These are phyloP conservation scores for Poeciliopsis retropinna DNA, from an alignment of 2,113 vertebrate genomes.

Conservation along the genomic window DNA sequence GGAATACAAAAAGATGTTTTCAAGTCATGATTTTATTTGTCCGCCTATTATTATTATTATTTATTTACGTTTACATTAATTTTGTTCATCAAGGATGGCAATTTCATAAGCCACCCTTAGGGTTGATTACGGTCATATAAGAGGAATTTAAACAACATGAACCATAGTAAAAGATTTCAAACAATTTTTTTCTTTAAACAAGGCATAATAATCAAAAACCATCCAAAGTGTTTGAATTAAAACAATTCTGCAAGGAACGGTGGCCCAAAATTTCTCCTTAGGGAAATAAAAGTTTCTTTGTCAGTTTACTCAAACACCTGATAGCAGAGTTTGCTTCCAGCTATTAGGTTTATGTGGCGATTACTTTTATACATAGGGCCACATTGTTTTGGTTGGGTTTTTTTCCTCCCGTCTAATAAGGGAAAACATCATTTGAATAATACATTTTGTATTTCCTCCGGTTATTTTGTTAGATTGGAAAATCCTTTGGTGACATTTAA, in stretches of 20 bases:
- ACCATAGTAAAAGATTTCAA: background rate
- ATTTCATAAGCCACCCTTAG: background rate
- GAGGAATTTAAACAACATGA: background rate
- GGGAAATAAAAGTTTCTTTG: background rate
- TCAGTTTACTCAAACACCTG: background rate
- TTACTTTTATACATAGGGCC: background rate
- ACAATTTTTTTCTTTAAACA: background rate
- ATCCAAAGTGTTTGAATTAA: no score
- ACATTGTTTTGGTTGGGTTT: background rate
- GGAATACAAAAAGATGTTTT: background rate
- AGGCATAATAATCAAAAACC: no score
- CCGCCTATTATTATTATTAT: no score
- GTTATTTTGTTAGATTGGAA: background rate
- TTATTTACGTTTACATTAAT: background rate
- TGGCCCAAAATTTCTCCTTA: no score
- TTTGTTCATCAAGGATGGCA: background rate
- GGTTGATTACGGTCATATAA: background rate
- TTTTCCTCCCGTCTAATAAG: background rate
- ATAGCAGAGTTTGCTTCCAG: no score
- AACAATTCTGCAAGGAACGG: no score
- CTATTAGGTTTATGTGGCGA: background rate
- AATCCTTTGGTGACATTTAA: background rate
- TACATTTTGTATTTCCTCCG: background rate
- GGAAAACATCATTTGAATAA: background rate
- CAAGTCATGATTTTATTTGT: background rate